Base-by-base conservation (phyloP, 2,888 invertebrate species). In the Quadriops clusia region DNA sequence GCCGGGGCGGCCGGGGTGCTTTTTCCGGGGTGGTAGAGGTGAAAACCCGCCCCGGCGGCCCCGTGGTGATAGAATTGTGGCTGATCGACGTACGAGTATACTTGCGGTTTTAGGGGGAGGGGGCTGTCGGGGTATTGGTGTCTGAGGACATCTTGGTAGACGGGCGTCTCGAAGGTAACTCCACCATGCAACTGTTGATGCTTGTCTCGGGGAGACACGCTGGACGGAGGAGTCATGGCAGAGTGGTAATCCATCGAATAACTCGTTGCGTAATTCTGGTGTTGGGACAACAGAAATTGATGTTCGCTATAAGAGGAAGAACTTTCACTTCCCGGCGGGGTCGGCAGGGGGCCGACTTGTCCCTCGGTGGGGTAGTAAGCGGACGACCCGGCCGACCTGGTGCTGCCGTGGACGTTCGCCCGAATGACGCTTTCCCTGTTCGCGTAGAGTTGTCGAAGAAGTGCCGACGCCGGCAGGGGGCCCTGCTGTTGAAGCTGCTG, bases 201-300 rank as follows among this genome's bases (percentile, higher is more conserved):
- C 46, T 77, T 87, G 52, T 93, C 93, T 37, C 91, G 71, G 0
- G 94, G 93, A 4, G 93, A 93, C 2, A 93, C 93, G 3, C 93
- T 93, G n/a, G 90, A 89, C 29, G 94, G 94, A 30, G 93, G 93
- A 3, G 93, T 93, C 86, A 94, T 93, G 26, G 89, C 87, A 9
- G 33, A 25, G 58, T 91, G 91, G 50, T 87, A 87, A 51, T 86
- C 86, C 40, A 79, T 80, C 35, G 70, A 65, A 46, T 77, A 77
- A 35, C 65, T 59, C 64, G 49, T 71, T 63, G 51, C 71, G 69
- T 46, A 76, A 67, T 70, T 71, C 44, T 70, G 70, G 17, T 67
- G 61, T 43, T 70, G 70, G 17, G 69, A 56, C 32, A 63, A 44
- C 30, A 72, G 54, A 44, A 71, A 72, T 47, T 71, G 71, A 52